These are phyloP conservation scores for Heteractis magnifica DNA, from an alignment of 92 coral and sea anemone species.

Conservation along the genomic window DNA sequence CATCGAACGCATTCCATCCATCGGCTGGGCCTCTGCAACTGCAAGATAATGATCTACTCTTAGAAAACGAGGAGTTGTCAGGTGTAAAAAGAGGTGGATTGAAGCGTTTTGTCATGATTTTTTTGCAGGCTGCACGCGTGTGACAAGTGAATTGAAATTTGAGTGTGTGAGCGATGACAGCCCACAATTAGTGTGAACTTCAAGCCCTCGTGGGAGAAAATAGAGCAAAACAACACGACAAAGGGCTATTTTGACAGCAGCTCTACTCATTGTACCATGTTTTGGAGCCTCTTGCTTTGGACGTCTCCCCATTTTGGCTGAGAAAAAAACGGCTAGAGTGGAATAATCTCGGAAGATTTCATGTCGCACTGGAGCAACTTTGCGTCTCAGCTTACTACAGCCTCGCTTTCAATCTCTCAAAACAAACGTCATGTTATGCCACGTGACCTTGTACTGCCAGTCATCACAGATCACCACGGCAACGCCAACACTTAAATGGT, in stretches of 20 bases:
- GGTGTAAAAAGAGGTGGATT: constrained; percentile 3
- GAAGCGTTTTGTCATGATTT: constrained; percentile 7
- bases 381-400: constrained; percentile 86
- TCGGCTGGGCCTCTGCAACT: constrained; percentile 69
- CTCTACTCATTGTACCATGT: constrained; percentile 35
- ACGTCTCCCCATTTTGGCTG: constrained; percentile 78
- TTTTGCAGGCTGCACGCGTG: constrained; percentile 62
- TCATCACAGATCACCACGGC: constrained; percentile 29
- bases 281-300: constrained; percentile 66
- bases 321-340: constrained; percentile 56
- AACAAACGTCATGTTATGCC: constrained; percentile 97
- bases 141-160: constrained; percentile 88
- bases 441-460: constrained; percentile 65
- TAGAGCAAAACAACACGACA: constrained; percentile 45
- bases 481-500: constrained; percentile 29
- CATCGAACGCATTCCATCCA: constrained; percentile 92
- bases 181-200: constrained; percentile 91
- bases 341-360: constrained; percentile 59
- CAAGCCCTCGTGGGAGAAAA: constrained; percentile 80
- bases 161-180: constrained; percentile 98
- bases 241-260: constrained; percentile 39
- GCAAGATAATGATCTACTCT: constrained; percentile 43
- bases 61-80: constrained; percentile 23
- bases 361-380: constrained; percentile 61
- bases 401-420: constrained; percentile 84